phyloP scores from a whole-genome alignment of 1,140 invertebrate genomes.

The Polypedilum pembai region DNA sequence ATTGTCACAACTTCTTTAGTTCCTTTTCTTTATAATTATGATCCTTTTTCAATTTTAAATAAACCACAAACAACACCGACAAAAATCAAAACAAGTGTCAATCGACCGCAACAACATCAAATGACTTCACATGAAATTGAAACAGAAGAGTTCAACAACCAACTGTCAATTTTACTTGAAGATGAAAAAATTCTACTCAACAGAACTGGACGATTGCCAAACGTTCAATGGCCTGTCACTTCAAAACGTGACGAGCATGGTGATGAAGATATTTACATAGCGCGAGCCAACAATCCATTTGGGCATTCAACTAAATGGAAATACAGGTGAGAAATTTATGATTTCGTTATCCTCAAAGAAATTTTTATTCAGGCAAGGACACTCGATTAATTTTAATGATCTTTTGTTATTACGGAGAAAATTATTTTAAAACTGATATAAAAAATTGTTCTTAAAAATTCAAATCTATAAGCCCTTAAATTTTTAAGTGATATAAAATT shows the following conservation, averaged over 20 bases:
- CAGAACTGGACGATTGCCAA: not conserved
- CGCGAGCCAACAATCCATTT: constrained; percentile 42
- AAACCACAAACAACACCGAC: not conserved
- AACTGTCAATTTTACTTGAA: constrained; percentile 7
- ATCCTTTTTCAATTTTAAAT: not conserved
- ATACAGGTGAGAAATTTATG: constrained; percentile 32
- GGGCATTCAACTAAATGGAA: constrained; percentile 42
- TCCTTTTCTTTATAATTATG: not conserved
- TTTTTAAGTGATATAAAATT: too few relatives aligned
- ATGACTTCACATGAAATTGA: not conserved
- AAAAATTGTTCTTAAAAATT: too few relatives aligned
- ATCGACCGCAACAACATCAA: not conserved
- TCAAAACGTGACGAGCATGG: constrained; percentile 30
- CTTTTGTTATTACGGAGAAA: too few relatives aligned
- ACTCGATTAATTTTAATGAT: too few relatives aligned
- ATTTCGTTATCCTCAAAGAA: too few relatives aligned
- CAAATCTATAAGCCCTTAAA: too few relatives aligned
- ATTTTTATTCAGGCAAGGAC: too few relatives aligned
- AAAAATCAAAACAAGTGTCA: not conserved
- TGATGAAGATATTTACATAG: constrained; percentile 38
- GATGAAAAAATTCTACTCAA: constrained; percentile 3
- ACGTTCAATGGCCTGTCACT: constrained; percentile 32
- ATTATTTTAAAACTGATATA: too few relatives aligned
- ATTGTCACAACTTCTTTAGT: not conserved
- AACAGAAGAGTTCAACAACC: not conserved